Evolutionary conservation across 2,888 invertebrate genomes (phyloP), one percentile per base, ranked within the genome.

Genomic region (Cheilosia impressa): DNA sequence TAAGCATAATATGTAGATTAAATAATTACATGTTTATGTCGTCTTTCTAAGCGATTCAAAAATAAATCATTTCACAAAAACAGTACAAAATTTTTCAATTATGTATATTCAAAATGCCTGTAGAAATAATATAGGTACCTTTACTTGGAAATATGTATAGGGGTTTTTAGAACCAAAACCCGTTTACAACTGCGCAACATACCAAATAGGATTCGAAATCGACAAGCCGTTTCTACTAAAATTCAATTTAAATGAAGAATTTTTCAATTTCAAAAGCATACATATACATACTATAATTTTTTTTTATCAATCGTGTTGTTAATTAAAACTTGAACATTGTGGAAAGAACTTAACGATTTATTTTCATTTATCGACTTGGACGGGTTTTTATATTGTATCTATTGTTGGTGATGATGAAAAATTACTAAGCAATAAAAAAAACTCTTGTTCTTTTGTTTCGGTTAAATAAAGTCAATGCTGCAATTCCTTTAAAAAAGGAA

Each of bases 361-460:
- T 31, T 73, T 73, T 13, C 41, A 43, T 73, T 73, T 45, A 47
- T 65, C 52, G 53, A 63, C n/a, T 65, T 75, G 73, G 73, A 75
- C 73, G 73, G 73, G 73, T 55, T 65, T 63, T 34, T 38, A 75
- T 22, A 22, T 19, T 19, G 2, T 75, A 57, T 57, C 65, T 63
- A 65, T 65, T 72, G 53, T 52, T 41, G 65, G 3, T 41, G 66
- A 41, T 66, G n/a, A 41, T 41, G 13, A 66, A 45, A 62, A 4
- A 50, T 50, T 22, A 7, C 0, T 13, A 17, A n/a, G n/a, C n/a
- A 41, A 43, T 4, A 43, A n/a, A 43, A 43, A 45, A 15, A 45
- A 17, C 1, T n/a, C 2, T 47, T 47, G 6, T 47, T 47, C 6
- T 47, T 9, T 17, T 19, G 19, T 13, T 38, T 13, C 13, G 13